Percentiles rank a stretch among this genome's conserved stretches.
phyloP scores from a whole-genome alignment of 1,140 invertebrate genomes.

The Zaprionus capensis region DNA sequence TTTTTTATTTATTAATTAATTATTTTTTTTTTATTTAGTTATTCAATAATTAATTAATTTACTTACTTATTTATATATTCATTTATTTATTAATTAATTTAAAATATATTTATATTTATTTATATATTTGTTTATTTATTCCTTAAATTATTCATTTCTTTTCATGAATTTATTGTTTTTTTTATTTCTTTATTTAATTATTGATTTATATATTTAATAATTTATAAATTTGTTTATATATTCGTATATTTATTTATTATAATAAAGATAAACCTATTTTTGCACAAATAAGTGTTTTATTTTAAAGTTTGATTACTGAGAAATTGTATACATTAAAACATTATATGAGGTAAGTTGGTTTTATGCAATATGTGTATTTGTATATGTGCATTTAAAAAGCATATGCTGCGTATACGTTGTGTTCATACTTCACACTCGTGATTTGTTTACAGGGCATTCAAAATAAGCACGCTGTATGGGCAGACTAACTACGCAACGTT shows the following conservation, averaged over 20 bases:
- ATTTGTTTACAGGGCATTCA: constrained; percentile 13
- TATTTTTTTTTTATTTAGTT: background rate
- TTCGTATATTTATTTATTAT: background rate
- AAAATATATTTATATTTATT: background rate
- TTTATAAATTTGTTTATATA: no score
- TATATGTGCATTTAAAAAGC: background rate
- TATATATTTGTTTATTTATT: no score
- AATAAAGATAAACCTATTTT: background rate
- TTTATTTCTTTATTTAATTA: background rate
- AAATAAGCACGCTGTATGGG: constrained; percentile 8
- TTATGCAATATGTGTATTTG: background rate
- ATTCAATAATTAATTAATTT: background rate
- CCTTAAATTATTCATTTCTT: background rate
- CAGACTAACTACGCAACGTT: constrained; percentile 39
- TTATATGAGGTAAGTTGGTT: no score
- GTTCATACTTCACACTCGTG: background rate
- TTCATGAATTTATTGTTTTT: background rate
- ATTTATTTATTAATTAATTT: background rate
- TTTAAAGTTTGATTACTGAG: no score
- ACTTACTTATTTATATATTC: background rate
- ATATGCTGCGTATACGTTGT: background rate
- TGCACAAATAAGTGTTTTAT: background rate
- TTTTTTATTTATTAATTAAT: background rate
- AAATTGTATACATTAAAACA: no score
- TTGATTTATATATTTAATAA: background rate